Base-by-base conservation (phyloP, 2,888 invertebrate species). In the Lypha dubia region DNA sequence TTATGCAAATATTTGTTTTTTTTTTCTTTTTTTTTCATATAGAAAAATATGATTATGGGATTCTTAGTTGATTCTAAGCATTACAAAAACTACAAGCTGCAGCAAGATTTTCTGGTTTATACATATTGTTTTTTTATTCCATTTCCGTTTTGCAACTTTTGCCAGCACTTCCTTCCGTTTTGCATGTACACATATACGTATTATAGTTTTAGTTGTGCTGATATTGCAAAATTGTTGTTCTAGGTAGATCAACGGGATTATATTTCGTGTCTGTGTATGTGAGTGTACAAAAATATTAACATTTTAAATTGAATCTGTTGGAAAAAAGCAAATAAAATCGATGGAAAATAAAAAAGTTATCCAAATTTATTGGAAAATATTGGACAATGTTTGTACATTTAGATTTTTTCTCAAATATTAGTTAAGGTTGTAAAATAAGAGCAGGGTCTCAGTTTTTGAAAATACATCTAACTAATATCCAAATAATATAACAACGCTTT, bases 151-250 rank as follows among this genome's bases (percentile, higher is more conserved):
- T 60, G 15, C 13, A 15, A 84, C 71, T 38, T 76, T 71, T 62
- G 22, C 75, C n/a, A 79, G 58, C 17, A 80, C 67, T 80, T 84
- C 84, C 67, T 80, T 84, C 84, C 84, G 84, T 79, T 79, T 65
- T 38, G 65, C 35, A 71, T 76, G 65, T 20, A 60, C 65, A 80
- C 22, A 46, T 65, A 44, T 3, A n/a, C 44, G 11, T 11, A 79
- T 73, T 32, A 63, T 2, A 70, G 9, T 51, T 63, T 9, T 7
- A 32, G 20, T 74, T 24, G 41, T 5, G 20, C 56, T 58, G 13
- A 17, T 44, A 41, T 13, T 32, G 17, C 5, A 35, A 46, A 67
- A 67, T 62, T 58, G 24, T 62, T 58, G 24, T 49, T 49, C 9
- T 22, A 49, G 24, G 5, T 49, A 35, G 6, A 60, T 38, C 13